phyloP scores from a whole-genome alignment of 2,797 vertebrate species.

The Mormyrops attenuatus region DNA sequence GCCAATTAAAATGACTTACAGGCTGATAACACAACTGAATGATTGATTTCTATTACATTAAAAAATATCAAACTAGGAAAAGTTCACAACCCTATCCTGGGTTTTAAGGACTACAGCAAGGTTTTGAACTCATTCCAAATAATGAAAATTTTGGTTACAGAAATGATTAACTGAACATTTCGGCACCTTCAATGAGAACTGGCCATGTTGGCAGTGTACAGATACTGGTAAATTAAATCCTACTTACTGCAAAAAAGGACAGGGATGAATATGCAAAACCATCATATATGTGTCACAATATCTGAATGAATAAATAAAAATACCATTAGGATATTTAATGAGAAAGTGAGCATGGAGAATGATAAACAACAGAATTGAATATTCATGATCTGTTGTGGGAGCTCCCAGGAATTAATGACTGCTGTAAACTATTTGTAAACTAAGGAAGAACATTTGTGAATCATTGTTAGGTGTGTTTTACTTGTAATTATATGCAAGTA shows the following conservation, averaged over 20 bases:
- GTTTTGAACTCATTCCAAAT: background rate
- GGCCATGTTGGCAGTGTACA: background rate
- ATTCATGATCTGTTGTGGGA: background rate
- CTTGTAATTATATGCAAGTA: conserved; percentile 47
- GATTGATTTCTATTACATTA: background rate
- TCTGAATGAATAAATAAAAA: background rate
- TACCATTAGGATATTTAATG: background rate
- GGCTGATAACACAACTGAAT: background rate
- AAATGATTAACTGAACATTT: background rate
- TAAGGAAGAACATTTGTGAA: conserved; percentile 15
- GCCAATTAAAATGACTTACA: conserved; percentile 2
- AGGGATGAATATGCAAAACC: background rate
- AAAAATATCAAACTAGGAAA: background rate
- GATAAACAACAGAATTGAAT: background rate
- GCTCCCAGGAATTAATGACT: conserved; percentile 11
- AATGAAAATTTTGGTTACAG: background rate
- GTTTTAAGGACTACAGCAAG: background rate
- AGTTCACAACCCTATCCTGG: background rate
- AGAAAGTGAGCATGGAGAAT: background rate
- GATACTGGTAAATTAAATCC: background rate
- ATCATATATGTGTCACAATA: background rate
- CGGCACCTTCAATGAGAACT: background rate
- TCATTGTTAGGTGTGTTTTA: background rate
- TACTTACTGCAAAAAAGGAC: background rate
- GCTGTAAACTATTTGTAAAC: conserved; percentile 6